phyloP scores from a whole-genome alignment of 2,113 vertebrate species.

The Craseonycteris thonglongyai region DNA sequence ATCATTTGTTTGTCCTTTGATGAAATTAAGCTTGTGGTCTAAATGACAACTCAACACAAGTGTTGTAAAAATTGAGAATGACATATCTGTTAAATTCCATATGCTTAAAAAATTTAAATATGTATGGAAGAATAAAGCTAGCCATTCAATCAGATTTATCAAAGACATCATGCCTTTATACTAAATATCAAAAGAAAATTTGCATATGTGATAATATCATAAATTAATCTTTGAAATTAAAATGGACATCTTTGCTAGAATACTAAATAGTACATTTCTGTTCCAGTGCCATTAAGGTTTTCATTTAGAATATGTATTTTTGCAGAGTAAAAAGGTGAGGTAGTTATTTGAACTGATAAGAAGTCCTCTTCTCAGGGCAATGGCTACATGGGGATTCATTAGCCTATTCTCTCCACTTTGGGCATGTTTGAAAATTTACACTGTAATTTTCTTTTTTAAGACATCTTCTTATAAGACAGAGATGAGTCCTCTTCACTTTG shows the following conservation, averaged over 20 bases:
- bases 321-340: background rate
- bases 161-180: background rate
- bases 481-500: background rate
- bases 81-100: no score
- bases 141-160: background rate
- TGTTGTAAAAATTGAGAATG: background rate
- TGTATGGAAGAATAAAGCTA: constrained; percentile 10
- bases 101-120: background rate
- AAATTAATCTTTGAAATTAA: constrained; percentile 27
- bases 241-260: background rate
- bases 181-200: background rate
- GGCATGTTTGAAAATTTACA: background rate
- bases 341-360: background rate
- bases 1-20: background rate
- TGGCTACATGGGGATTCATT: background rate
- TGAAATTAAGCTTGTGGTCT: background rate
- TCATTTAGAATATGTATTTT: background rate
- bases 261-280: background rate
- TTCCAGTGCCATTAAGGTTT: background rate
- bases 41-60: background rate
- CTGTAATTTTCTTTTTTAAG: background rate
- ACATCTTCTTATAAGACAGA: background rate
- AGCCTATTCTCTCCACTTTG: background rate
- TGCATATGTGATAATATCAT: background rate
- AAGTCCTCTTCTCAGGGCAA: background rate